Conservation (phyloP, 1,140 invertebrate species). For the Musca vetustissima region DNA sequence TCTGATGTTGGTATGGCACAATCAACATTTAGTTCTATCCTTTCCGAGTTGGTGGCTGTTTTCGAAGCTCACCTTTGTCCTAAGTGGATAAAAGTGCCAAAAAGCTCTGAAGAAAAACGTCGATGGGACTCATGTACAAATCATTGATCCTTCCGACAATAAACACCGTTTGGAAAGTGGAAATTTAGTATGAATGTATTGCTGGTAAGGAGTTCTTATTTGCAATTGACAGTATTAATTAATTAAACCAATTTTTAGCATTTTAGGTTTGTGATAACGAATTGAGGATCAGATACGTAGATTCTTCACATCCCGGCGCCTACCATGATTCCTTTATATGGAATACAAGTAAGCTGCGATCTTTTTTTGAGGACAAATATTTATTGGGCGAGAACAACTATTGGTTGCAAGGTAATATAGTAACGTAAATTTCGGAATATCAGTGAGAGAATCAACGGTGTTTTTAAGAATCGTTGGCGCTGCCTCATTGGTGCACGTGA, state of each 20-base stretch:
- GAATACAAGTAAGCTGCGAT: not conserved
- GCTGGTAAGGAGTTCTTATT: not conserved
- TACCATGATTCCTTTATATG: not conserved
- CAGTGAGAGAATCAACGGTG: not conserved
- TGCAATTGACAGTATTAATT: not conserved
- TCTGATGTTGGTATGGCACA: too few relatives aligned
- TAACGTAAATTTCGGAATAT: not conserved
- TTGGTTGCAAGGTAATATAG: constrained; percentile 1
- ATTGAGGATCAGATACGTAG: not conserved
- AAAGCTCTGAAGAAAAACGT: too few relatives aligned
- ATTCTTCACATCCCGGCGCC: too few relatives aligned
- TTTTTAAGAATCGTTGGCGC: not conserved
- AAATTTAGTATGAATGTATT: constrained; percentile 4
- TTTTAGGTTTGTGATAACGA: constrained; percentile 2
- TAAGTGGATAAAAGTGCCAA: too few relatives aligned
- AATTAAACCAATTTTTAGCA: not conserved
- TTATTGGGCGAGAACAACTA: not conserved
- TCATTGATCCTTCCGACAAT: not conserved
- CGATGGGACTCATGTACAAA: too few relatives aligned
- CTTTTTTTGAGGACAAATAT: not conserved
- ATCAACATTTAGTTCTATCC: too few relatives aligned
- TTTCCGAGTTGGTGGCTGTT: too few relatives aligned
- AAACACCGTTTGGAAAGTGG: not conserved
- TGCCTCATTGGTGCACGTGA: too few relatives aligned
- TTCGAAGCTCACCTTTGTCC: too few relatives aligned